Evolutionary conservation across 2,888 invertebrate species (phyloP), one percentile per base, ranked within the genome.

Genomic region (Plebejus anna): DNA sequence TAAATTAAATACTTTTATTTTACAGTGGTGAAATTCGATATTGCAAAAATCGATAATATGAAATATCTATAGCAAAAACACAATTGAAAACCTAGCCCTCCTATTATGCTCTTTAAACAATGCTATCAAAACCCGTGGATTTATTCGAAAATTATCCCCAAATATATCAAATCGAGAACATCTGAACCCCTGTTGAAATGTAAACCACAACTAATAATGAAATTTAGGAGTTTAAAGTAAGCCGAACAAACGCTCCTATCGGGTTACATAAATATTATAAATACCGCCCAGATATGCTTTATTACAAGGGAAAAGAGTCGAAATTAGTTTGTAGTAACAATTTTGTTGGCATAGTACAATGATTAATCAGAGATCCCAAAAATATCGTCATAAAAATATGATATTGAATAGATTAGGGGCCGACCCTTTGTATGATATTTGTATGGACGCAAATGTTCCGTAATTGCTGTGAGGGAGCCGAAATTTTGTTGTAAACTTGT

Each of bases 381-480:
- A 81, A 81, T 78, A 80, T 81, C 81, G 79, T 85, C 84, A 85
- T 85, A 86, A 85, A 85, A 85, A 86, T 85, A 84, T 86, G 84
- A 86, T 82, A 82, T 84, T 83, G 80, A 82, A 85, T 84, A 83
- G 81, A 80, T 81, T 81, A 77, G 80, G 83, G 83, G 76, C 73
- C 78, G 79, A 78, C 80, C 79, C 77, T 70, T 78, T 79, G 78
- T 79, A 59, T 51, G 76, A 32, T 51, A 73, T 73, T 76, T 77
- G 79, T 70, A 66, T 76, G 75, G 75, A 59, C 77, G 78, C 76
- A 75, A 78, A 79, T 73, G 79, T 75, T 75, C 78, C 77, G 79
- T 80, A 77, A 78, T 77, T 76, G 78, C 76, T 73, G 55, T 28
- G 16, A 38, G 76, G 76, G 70, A 71, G 28, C 51, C 57, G n/a